Evolutionary conservation across 2,113 vertebrate genomes (phyloP).

Genomic region (Oenanthe oenanthe): DNA sequence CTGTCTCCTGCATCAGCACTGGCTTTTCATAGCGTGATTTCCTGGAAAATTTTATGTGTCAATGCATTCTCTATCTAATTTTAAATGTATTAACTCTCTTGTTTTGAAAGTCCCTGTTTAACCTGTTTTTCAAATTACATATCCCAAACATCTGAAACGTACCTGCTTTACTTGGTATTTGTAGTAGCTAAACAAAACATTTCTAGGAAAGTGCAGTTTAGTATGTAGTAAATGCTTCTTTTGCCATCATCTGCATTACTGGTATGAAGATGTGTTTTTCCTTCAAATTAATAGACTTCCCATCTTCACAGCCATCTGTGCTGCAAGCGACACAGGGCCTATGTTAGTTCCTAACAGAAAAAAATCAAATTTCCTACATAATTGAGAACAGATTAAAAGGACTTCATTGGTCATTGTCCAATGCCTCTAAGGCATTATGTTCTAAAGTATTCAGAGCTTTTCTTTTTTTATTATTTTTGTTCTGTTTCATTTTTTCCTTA

Average conservation of each 20-base stretch:
- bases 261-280: neutral
- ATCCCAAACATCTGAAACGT: neutral
- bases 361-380: neutral
- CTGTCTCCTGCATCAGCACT: neutral
- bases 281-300: neutral
- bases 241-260: neutral
- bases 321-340: neutral
- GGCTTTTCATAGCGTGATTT: accelerated
- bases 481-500: too few relatives aligned
- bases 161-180: neutral
- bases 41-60: neutral
- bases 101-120: neutral
- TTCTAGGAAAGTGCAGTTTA: neutral
- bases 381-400: neutral
- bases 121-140: neutral
- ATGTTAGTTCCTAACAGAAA: neutral
- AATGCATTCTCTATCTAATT: neutral
- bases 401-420: neutral
- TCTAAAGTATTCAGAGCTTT: neutral
- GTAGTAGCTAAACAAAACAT: neutral
- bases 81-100: neutral
- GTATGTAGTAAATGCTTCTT: neutral
- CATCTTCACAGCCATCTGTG: neutral
- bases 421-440: neutral
- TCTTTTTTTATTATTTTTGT: neutral